phyloP scores from a whole-genome alignment of 2,888 invertebrate genomes.

The Sminthurides aquaticus region DNA sequence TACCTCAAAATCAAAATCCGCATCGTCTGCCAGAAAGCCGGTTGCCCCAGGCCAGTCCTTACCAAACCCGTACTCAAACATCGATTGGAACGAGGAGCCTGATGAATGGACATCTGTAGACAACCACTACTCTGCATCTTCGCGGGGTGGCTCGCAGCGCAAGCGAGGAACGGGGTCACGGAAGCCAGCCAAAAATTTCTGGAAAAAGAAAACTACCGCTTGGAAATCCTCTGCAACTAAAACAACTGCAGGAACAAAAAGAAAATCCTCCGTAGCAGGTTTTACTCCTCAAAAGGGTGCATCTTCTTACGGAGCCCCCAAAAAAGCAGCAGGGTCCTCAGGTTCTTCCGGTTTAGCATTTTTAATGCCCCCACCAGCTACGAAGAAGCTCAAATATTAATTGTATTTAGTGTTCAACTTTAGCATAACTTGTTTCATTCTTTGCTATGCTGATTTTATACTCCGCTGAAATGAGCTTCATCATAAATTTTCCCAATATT shows the following conservation, averaged over 20 bases:
- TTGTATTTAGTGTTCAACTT: neutral
- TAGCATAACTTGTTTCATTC: neutral
- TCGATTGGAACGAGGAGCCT: neutral
- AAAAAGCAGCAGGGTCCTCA: constrained; percentile 6
- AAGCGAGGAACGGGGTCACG: neutral
- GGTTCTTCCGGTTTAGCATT: constrained; percentile 5
- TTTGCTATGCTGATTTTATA: neutral
- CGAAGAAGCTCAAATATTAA: constrained; percentile 17
- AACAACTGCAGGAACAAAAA: constrained; percentile 6
- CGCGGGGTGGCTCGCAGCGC: neutral
- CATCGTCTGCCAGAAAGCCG: neutral
- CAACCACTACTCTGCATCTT: neutral
- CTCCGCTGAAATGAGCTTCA: neutral
- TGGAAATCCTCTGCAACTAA: constrained; percentile 3
- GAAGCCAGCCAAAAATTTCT: constrained; percentile 5
- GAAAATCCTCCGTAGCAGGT: constrained; percentile 5
- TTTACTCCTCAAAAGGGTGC: constrained; percentile 5
- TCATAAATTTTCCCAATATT: no score
- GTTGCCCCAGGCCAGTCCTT: neutral
- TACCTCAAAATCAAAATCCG: constrained; percentile 2
- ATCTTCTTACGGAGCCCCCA: neutral
- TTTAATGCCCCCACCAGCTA: constrained; percentile 11
- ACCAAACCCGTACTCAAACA: neutral
- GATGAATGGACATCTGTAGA: constrained; percentile 11
- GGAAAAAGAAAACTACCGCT: constrained; percentile 12